These are phyloP conservation scores for Lepidurus apus DNA, from an alignment of 1,140 invertebrate species.

Conservation along the genomic window DNA sequence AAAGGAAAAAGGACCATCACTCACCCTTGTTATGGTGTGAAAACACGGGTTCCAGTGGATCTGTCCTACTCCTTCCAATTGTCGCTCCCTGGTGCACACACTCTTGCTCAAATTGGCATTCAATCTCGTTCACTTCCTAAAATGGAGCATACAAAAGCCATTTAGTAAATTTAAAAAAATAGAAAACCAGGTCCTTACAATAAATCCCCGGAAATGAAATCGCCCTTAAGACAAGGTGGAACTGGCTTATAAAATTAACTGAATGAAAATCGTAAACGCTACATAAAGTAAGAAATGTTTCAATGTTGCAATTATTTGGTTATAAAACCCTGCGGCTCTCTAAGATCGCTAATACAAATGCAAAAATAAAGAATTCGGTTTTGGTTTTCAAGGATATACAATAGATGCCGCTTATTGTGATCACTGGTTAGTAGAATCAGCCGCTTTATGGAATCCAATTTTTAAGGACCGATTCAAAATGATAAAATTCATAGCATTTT, in stretches of 20 bases:
- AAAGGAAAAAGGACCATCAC: constrained; percentile 1
- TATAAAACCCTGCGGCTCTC: neutral
- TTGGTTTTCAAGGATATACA: too few species aligned
- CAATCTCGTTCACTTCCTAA: constrained; percentile 21
- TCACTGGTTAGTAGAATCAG: too few species aligned
- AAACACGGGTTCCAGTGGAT: constrained; percentile 10
- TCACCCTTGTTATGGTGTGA: constrained; percentile 4
- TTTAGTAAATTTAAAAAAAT: neutral
- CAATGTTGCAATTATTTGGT: neutral
- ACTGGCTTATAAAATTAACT: neutral
- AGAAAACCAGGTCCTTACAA: neutral
- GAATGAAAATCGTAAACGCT: neutral
- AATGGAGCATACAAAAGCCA: neutral
- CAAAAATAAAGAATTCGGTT: too few species aligned
- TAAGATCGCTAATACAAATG: too few species aligned
- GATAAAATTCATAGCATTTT: too few species aligned
- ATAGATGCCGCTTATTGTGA: too few species aligned
- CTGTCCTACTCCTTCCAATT: neutral
- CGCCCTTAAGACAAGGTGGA: neutral
- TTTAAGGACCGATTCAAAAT: too few species aligned
- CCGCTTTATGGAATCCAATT: too few species aligned
- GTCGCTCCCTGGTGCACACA: neutral
- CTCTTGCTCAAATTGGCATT: constrained; percentile 10
- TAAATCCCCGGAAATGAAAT: neutral
- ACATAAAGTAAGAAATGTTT: neutral